phyloP scores from a whole-genome alignment of 2,113 vertebrate species.

The Glaucidium brasilianum region DNA sequence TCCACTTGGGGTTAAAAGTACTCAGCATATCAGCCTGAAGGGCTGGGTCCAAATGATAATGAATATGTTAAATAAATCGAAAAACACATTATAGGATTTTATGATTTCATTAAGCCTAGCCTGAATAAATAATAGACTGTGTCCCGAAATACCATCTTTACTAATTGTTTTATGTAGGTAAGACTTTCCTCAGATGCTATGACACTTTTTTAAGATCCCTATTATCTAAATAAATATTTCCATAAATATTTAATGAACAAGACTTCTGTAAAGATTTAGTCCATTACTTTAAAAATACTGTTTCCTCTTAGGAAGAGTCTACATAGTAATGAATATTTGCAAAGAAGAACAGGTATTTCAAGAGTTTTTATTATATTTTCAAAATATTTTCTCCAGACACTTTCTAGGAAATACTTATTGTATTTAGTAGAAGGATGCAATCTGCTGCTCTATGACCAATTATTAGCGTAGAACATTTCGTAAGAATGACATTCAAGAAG shows the following conservation, averaged over 20 bases:
- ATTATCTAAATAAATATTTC: slow-evolving; percentile 17
- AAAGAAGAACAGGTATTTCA: slow-evolving; percentile 15
- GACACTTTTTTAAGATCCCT: not conserved
- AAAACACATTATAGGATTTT: not conserved
- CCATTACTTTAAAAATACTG: not conserved
- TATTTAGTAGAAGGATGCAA: slow-evolving; percentile 38
- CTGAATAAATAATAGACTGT: not conserved
- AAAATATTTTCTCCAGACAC: slow-evolving; percentile 39
- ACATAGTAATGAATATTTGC: slow-evolving; percentile 20
- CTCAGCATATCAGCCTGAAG: not conserved
- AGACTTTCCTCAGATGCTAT: not conserved
- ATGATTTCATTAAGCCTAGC: not conserved
- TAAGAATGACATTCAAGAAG: slow-evolving; percentile 40
- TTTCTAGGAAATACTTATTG: slow-evolving; percentile 55
- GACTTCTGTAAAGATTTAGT: not conserved
- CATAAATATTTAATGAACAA: slow-evolving; percentile 17
- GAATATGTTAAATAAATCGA: not conserved
- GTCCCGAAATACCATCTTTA: not conserved
- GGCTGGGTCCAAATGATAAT: not conserved
- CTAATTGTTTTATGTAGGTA: not conserved
- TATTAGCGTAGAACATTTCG: slow-evolving; percentile 41
- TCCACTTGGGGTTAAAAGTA: not conserved
- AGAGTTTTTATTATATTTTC: slow-evolving; percentile 49
- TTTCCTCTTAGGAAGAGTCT: not conserved
- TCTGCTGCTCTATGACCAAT: slow-evolving; percentile 36